Evolutionary conservation across 2,888 invertebrate genomes (phyloP).

Genomic region (Perizoma flavofasciatum): DNA sequence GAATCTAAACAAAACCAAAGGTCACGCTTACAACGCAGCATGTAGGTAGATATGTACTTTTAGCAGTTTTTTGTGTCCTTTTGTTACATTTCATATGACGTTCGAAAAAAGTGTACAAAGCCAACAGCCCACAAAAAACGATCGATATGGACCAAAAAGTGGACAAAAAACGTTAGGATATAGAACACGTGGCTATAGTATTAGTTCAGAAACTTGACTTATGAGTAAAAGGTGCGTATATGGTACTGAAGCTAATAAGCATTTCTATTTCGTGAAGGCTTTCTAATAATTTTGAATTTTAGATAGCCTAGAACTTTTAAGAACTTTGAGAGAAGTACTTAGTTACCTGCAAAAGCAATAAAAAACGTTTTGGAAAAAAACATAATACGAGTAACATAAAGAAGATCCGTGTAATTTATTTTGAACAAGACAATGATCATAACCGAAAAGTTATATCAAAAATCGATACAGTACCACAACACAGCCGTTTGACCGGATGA

Average conservation of each 20-base stretch:
- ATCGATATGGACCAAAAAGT: constrained; percentile 44
- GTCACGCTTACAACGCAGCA: constrained; percentile 31
- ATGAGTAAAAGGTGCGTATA: constrained; percentile 34
- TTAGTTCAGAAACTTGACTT: constrained; percentile 33
- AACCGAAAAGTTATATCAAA: constrained; percentile 44
- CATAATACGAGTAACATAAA: constrained; percentile 3
- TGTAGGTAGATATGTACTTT: constrained; percentile 20
- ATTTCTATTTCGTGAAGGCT: not conserved
- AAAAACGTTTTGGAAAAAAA: not conserved
- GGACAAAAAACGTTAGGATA: constrained; percentile 45
- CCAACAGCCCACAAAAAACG: constrained; percentile 48
- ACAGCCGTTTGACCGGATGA: constrained; percentile 68
- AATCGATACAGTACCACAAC: constrained; percentile 66
- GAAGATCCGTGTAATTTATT: not conserved
- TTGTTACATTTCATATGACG: constrained; percentile 56
- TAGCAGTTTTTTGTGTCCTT: constrained; percentile 39
- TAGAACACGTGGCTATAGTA: constrained; percentile 59
- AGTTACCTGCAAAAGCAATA: no score
- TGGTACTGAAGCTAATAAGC: constrained; percentile 2
- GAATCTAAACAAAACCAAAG: constrained; percentile 26
- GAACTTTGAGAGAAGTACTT: no score
- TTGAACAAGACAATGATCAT: constrained; percentile 25
- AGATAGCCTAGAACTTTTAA: no score
- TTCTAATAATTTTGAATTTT: not conserved
- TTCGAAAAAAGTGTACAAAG: constrained; percentile 51